Evolutionary conservation across 64 coral and sea anemone genomes (phyloP).

Genomic region (Platygyra sinensis): DNA sequence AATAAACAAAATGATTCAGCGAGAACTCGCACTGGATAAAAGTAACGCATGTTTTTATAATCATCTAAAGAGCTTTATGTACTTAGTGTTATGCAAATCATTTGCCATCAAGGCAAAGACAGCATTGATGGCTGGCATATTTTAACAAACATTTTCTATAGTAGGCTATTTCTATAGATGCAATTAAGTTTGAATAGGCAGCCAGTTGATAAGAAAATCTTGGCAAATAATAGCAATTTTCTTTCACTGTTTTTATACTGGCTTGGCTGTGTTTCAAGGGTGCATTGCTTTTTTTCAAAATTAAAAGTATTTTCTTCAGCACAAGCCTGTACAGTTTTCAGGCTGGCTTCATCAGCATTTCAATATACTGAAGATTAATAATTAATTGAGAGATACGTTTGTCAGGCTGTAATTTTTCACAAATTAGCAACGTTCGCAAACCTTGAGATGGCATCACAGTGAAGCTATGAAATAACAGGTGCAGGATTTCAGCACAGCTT

Average conservation of each 20-base stretch:
- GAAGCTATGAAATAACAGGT: background rate
- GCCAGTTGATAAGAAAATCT: background rate
- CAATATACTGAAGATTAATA: slow-evolving; percentile 14
- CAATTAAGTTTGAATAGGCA: background rate
- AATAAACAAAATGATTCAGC: background rate
- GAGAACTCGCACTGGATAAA: background rate
- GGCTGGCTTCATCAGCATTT: background rate
- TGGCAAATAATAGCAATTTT: too few relatives aligned
- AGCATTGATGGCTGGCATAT: background rate
- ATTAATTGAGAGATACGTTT: background rate
- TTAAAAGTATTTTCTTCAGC: background rate
- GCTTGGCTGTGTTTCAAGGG: background rate
- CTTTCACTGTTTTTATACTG: background rate
- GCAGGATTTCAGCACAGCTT: background rate
- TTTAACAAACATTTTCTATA: background rate
- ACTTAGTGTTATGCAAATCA: background rate
- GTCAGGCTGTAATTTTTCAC: slow-evolving; percentile 42
- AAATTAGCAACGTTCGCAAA: slow-evolving; percentile 16
- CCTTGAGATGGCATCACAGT: background rate
- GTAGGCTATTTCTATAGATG: background rate
- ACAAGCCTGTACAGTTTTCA: background rate
- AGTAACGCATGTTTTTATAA: background rate
- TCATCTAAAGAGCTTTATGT: background rate
- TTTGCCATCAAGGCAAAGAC: background rate
- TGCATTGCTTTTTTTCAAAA: background rate